These are phyloP conservation scores for Horisme vitalbata DNA, from an alignment of 2,888 invertebrate genomes.

Conservation along the genomic window DNA sequence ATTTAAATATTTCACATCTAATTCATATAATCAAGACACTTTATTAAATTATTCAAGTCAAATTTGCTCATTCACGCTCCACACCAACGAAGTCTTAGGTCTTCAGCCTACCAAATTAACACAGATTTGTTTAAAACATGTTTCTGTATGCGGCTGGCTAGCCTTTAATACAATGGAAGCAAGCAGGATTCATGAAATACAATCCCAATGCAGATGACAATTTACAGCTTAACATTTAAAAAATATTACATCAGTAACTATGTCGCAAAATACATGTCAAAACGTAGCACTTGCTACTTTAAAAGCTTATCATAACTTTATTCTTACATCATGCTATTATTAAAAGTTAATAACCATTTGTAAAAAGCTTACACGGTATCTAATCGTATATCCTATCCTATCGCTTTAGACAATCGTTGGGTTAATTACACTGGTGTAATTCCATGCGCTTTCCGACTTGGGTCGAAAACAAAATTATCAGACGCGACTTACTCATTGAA, in stretches of 20 bases:
- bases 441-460: too few species aligned
- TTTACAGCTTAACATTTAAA: conserved; percentile 1
- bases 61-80: not conserved
- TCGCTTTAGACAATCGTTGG: too few species aligned
- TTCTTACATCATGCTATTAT: conserved; percentile 9
- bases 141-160: not conserved
- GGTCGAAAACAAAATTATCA: too few species aligned
- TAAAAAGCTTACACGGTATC: conserved; percentile 2
- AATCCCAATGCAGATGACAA: not conserved
- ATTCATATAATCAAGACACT: conserved; percentile 6
- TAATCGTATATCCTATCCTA: not conserved
- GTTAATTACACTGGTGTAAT: too few species aligned
- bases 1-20: not conserved
- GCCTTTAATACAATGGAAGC: conserved; percentile 1
- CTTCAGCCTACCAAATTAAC: not conserved
- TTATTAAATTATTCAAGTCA: too few species aligned
- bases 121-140: not conserved
- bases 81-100: not conserved
- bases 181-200: not conserved
- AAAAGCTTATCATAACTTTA: conserved; percentile 9
- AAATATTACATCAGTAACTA: conserved; percentile 2
- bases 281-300: conserved; percentile 9
- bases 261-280: conserved; percentile 7
- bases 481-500: too few species aligned
- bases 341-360: not conserved